Evolutionary conservation across 2,888 invertebrate genomes (phyloP), one percentile per base, ranked within the genome.

Genomic region (Cacoxenus indagator): DNA sequence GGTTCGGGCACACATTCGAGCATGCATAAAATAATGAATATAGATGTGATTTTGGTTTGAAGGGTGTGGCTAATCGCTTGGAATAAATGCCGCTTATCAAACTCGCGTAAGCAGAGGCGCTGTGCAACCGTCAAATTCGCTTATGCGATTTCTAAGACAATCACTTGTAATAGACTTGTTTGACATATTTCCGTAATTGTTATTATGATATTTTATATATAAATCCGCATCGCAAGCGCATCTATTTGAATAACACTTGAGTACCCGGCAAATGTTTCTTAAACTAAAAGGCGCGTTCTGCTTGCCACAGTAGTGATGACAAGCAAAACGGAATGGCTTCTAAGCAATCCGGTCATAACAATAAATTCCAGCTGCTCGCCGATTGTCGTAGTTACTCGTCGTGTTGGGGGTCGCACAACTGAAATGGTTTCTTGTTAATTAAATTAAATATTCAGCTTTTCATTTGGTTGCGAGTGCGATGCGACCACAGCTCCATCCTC

Each of bases 351-450:
- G 76, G 81, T 75, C 81, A 84, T 84, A 83, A 82, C 83, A 84
- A 84, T 85, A 85, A 85, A 84, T 81, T 79, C 75, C 75, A 76
- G 75, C 73, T 75, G 75, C 73, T 70, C 57, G 46, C 11, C 55
- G 22, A 26, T 61, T 22, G 31, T 22, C 46, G 27, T 22, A 19
- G 17, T 61, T 61, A 51, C 54, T 54, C 48, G 26, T 26, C 5
- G 17, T 9, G 67, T 72, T 55, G 51, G 61, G 64, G 55, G 73
- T 65, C 72, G 67, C 73, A 72, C 77, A 76, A 73, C 75, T 84
- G 74, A 79, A 85, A 84, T 77, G 78, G 83, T 76, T 84, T 84
- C 82, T 78, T 85, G 82, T 85, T 85, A 85, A 85, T 85, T 85
- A 85, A 85, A 85, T 85, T 85, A 85, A 85, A 85, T 84, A 85